Evolutionary conservation across 2,797 vertebrate genomes (phyloP).

Genomic region (Cyprinodon diabolis): DNA sequence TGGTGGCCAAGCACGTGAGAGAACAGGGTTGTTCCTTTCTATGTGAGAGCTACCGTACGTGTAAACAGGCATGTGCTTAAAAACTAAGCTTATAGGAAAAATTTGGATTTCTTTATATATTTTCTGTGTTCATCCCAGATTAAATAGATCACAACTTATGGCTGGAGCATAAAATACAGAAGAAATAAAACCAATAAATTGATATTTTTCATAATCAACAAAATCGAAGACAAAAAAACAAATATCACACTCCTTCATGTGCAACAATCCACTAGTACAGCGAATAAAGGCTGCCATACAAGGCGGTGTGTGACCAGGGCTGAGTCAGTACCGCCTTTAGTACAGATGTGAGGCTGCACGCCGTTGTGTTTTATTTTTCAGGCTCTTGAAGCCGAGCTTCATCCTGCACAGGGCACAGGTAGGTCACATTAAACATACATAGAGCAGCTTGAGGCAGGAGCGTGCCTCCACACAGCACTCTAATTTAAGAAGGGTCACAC

Average conservation of each 20-base stretch:
- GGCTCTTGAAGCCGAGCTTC: constrained; percentile 19
- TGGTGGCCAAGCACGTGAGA: constrained; percentile 35
- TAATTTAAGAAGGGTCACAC: constrained; percentile 34
- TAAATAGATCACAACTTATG: neutral
- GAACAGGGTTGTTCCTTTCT: constrained; percentile 33
- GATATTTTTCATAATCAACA: neutral
- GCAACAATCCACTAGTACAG: neutral
- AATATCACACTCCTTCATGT: neutral
- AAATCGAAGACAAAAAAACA: neutral
- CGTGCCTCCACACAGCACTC: neutral
- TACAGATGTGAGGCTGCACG: neutral
- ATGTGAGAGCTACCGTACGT: constrained; percentile 17
- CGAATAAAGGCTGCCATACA: neutral
- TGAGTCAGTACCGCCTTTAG: neutral
- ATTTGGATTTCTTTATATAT: neutral
- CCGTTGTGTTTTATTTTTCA: neutral
- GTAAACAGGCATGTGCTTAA: neutral
- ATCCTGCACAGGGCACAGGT: constrained; percentile 2
- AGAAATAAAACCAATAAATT: neutral
- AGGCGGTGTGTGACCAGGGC: neutral
- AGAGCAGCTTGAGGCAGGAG: constrained; percentile 16
- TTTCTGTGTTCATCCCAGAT: constrained; percentile 17
- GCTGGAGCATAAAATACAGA: neutral
- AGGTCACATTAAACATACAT: constrained; percentile 57
- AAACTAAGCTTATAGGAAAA: neutral